phyloP scores from a whole-genome alignment of 2,113 vertebrate species.

The Steatornis caripensis region DNA sequence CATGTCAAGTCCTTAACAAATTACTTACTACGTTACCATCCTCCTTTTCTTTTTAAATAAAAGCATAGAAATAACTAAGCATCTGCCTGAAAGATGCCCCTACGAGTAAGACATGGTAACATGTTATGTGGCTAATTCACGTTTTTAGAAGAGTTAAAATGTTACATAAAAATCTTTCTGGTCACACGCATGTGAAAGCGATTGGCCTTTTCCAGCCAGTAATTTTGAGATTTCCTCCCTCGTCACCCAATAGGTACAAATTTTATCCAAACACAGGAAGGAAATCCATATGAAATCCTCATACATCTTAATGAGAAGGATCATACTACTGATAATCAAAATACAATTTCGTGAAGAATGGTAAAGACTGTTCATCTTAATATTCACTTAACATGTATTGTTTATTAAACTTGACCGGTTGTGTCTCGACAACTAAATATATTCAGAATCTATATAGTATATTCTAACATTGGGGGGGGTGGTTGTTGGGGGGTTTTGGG shows the following conservation, averaged over 20 bases:
- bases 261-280: not conserved
- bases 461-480: not conserved
- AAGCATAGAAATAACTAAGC: not conserved
- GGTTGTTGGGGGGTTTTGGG: not conserved
- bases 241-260: not conserved
- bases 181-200: not conserved
- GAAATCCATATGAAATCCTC: not conserved
- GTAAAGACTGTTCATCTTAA: not conserved
- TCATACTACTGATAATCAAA: not conserved
- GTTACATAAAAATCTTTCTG: not conserved
- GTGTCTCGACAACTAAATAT: not conserved
- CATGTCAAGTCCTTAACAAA: not conserved
- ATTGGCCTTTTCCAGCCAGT: not conserved
- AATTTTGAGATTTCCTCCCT: not conserved
- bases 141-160: not conserved
- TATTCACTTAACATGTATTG: not conserved
- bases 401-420: not conserved
- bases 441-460: not conserved
- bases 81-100: not conserved
- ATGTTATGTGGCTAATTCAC: not conserved
- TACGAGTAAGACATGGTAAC: not conserved
- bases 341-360: not conserved
- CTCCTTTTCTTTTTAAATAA: not conserved
- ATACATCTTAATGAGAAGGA: not conserved
- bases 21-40: not conserved